Percentiles rank a stretch among this genome's conserved stretches.
These are phyloP conservation scores for Platycnemis pennipes DNA, from an alignment of 2,888 invertebrate species.

Conservation along the genomic window DNA sequence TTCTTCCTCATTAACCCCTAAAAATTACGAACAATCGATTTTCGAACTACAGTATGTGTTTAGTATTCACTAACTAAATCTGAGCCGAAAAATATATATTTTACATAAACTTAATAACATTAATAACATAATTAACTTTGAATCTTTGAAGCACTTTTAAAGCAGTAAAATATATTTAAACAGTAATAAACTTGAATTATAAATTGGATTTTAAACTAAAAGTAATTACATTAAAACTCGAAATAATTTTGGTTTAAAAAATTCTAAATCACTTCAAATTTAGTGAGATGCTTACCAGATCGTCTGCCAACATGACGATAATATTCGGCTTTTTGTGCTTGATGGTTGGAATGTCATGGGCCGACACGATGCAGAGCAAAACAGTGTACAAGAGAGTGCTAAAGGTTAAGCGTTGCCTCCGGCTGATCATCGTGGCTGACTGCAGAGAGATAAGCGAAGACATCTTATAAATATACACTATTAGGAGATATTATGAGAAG, in stretches of 20 bases:
- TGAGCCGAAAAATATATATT: no score
- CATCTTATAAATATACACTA: no score
- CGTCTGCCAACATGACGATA: slow-evolving; percentile 73
- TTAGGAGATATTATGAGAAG: no score
- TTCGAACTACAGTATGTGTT: no score
- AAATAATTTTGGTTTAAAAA: no score
- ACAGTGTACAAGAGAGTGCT: background rate
- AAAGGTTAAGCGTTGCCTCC: background rate
- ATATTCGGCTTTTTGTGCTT: slow-evolving; percentile 70
- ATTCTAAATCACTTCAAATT: no score
- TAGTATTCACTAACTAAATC: no score
- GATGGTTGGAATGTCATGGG: background rate
- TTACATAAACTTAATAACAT: no score
- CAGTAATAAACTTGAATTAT: background rate
- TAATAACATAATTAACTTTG: background rate
- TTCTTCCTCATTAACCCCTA: no score
- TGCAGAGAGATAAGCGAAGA: slow-evolving; percentile 22
- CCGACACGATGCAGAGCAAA: background rate
- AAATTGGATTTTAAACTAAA: background rate
- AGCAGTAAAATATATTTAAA: background rate
- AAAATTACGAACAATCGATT: no score
- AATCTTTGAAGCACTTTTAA: background rate
- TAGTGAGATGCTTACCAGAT: slow-evolving; percentile 71
- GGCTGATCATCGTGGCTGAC: background rate
- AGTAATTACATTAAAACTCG: background rate